Evolutionary conservation across 2,797 vertebrate species (phyloP), one percentile per base, ranked within the genome.

Genomic region (Iguana delicatissima): DNA sequence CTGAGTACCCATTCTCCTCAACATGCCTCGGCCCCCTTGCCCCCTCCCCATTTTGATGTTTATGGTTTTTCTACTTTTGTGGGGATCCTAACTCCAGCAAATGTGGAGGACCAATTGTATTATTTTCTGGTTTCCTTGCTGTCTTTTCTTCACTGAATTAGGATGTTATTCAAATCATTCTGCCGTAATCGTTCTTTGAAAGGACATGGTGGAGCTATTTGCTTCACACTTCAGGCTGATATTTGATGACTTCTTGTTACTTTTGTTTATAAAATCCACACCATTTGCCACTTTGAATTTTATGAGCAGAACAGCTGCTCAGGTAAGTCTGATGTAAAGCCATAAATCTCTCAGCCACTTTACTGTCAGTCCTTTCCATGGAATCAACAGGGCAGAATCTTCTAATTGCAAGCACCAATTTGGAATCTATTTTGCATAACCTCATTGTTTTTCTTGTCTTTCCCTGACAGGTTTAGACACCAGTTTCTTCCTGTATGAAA

Each of bases 341-440:
- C 88, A 89, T 89, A 89, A 84, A 89, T 89, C 88, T 76, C 12
- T 72, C 29, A 57, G 24, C 67, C 22, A 24, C 29, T 76, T 18
- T 50, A 55, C 80, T 74, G 80, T 14, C 52, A 74, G 35, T 83
- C 52, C 35, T n/a, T 83, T 83, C 69, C 42, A 20, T 6, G 18
- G 79, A 73, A 55, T 35, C 62, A 20, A 55, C 42, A 35, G 42
- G 86, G 46, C 86, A 69, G 77, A 72, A 81, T 38, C 62, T 73
- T 38, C 67, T 59, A 55, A 72, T 83, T 89, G 55, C 80, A 84
- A 32, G 35, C 38, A 76, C 88, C 80, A 76, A 82, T 89, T 84
- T 76, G 32, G 29, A 89, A 62, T 84, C 69, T 84, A 38, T 89
- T 89, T 89, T 83, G 80, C 69, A 29, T 89, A 89, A 72, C 80